Evolutionary conservation across 2,113 vertebrate species (phyloP).

Genomic region (Atherinomorus stipes): DNA sequence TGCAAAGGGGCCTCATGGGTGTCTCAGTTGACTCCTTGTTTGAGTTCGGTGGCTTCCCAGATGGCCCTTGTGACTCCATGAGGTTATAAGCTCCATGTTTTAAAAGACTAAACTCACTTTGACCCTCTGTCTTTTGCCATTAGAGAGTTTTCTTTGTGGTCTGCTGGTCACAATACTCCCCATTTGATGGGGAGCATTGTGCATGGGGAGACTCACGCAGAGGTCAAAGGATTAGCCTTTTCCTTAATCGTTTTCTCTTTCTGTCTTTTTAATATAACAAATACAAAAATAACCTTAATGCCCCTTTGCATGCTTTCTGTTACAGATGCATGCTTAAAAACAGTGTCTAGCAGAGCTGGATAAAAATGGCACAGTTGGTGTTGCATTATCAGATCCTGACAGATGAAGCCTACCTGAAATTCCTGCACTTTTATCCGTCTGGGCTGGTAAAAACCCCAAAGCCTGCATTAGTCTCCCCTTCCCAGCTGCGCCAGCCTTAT

Average conservation of each 20-base stretch:
- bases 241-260: not conserved
- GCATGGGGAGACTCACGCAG: slow-evolving; percentile 1
- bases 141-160: slow-evolving; percentile 49
- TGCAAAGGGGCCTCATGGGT: slow-evolving; percentile 9
- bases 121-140: slow-evolving; percentile 12
- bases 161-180: slow-evolving; percentile 16
- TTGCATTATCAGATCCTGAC: slow-evolving; percentile 9
- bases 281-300: not conserved
- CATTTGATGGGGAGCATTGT: slow-evolving; percentile 10
- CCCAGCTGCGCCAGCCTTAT: slow-evolving; percentile 56
- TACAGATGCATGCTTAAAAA: not conserved
- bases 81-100: slow-evolving; percentile 61
- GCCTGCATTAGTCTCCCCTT: slow-evolving; percentile 21
- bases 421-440: slow-evolving; percentile 37
- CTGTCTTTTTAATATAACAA: too few relatives aligned
- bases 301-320: not conserved
- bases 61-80: slow-evolving; percentile 53
- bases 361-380: not conserved
- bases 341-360: not conserved
- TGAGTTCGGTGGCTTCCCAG: slow-evolving; percentile 60
- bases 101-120: slow-evolving; percentile 34
- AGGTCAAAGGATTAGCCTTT: slow-evolving; percentile 12
- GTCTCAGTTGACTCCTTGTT: slow-evolving; percentile 48
- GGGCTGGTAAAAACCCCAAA: slow-evolving; percentile 41
- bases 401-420: slow-evolving; percentile 28